Conservation (phyloP, 2,797 vertebrate genomes). For the Nothura maculosa region DNA sequence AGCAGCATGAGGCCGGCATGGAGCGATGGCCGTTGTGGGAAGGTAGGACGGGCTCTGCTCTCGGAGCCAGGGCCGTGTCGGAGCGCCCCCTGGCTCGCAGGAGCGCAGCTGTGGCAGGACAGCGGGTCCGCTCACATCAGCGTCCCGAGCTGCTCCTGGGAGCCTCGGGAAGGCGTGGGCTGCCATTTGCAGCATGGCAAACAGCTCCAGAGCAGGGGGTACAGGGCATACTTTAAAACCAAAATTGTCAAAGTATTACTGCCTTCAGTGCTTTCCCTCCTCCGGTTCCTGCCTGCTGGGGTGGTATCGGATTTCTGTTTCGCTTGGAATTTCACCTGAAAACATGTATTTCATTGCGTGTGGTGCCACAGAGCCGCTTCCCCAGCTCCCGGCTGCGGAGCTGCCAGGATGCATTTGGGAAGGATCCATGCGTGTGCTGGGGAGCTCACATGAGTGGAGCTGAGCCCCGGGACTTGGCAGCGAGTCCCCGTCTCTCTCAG, state of each 20-base stretch:
- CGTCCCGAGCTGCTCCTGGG: neutral
- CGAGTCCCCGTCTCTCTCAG: neutral
- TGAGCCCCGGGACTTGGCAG: neutral
- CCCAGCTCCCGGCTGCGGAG: neutral
- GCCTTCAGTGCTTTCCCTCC: neutral
- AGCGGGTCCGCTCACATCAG: neutral
- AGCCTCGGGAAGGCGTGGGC: too few species aligned
- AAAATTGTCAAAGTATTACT: neutral
- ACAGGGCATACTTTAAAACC: neutral
- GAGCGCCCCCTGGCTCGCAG: neutral
- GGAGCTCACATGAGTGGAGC: neutral
- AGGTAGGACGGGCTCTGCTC: neutral
- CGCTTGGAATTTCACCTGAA: conserved; percentile 3
- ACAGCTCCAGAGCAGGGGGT: neutral
- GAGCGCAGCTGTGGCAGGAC: neutral
- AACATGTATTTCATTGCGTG: neutral
- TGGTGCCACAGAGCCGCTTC: neutral
- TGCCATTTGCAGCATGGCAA: neutral
- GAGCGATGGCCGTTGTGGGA: neutral
- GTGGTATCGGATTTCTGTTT: neutral
- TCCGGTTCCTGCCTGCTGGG: conserved; percentile 1
- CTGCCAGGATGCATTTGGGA: neutral
- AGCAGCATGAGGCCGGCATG: neutral
- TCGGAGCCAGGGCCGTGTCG: rapidly evolving
- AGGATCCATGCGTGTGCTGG: neutral